Evolutionary conservation across 2,888 invertebrate genomes (phyloP).

Genomic region (Himalopsyche kuldschensis): DNA sequence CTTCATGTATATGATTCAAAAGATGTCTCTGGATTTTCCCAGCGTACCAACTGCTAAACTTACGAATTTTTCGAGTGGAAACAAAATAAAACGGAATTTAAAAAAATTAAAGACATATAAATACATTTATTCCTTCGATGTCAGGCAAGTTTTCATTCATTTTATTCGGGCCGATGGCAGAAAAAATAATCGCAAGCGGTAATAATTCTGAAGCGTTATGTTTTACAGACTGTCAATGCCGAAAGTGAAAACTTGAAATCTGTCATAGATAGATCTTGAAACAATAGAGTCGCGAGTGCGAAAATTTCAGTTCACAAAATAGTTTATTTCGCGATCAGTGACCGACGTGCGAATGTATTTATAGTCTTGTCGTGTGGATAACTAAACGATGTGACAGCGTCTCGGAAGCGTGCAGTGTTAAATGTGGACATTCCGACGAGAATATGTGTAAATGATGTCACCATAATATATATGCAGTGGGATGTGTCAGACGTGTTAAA

Average conservation of each 20-base stretch:
- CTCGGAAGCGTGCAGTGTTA: conserved; percentile 9
- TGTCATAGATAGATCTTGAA: conserved; percentile 26
- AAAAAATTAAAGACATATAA: background rate
- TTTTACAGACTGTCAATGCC: conserved; percentile 17
- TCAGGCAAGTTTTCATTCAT: no score
- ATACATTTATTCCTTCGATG: background rate
- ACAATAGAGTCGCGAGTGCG: conserved; percentile 14
- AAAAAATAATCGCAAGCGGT: background rate
- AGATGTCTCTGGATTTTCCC: background rate
- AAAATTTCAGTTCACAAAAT: background rate
- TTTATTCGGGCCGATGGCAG: no score
- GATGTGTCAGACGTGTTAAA: conserved; percentile 20
- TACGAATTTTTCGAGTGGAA: background rate
- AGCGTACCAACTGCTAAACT: background rate
- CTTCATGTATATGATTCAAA: background rate
- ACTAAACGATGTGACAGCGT: background rate
- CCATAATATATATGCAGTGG: conserved; percentile 16
- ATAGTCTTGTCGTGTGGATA: background rate
- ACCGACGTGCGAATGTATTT: background rate
- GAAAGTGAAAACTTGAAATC: conserved; percentile 35
- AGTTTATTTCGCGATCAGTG: background rate
- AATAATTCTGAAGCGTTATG: background rate
- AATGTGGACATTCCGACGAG: conserved; percentile 18
- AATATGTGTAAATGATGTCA: conserved; percentile 31
- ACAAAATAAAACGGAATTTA: background rate